Evolutionary conservation across 2,797 vertebrate species (phyloP).

Genomic region (Sylvilagus floridanus): DNA sequence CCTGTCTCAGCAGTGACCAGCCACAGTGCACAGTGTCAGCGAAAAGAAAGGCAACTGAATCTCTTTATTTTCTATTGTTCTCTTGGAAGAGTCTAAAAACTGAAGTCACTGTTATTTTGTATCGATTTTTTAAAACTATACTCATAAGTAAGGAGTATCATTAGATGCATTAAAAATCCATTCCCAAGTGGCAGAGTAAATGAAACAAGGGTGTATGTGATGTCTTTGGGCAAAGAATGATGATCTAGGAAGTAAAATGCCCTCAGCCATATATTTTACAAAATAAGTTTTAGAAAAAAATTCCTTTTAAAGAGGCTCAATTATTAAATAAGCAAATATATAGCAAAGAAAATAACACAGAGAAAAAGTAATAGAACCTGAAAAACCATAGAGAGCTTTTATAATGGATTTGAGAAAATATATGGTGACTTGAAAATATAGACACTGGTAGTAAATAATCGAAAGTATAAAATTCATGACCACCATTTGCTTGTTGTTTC

Average conservation of each 20-base stretch:
- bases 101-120: background rate
- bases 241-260: slow-evolving; percentile 1
- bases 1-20: slow-evolving; percentile 63
- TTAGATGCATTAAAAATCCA: slow-evolving; percentile 44
- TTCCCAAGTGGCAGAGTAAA: background rate
- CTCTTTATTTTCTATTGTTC: slow-evolving; percentile 67
- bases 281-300: background rate
- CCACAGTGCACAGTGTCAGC: slow-evolving; percentile 40
- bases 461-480: background rate
- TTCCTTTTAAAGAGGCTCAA: background rate
- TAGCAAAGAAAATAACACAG: slow-evolving; percentile 12
- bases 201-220: slow-evolving; percentile 10
- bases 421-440: background rate
- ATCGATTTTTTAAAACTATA: slow-evolving; percentile 3
- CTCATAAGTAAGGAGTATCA: background rate
- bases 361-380: slow-evolving; percentile 50
- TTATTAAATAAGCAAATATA: slow-evolving; percentile 63
- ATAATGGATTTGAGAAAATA: slow-evolving; percentile 49
- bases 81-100: background rate
- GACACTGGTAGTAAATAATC: background rate
- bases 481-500: background rate
- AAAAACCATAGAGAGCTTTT: slow-evolving; percentile 25
- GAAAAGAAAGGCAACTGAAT: slow-evolving; percentile 75
- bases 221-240: slow-evolving; percentile 11
- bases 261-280: slow-evolving; percentile 53